Evolutionary conservation across 2,797 vertebrate genomes (phyloP).

Genomic region (Chromobotia macracanthus): DNA sequence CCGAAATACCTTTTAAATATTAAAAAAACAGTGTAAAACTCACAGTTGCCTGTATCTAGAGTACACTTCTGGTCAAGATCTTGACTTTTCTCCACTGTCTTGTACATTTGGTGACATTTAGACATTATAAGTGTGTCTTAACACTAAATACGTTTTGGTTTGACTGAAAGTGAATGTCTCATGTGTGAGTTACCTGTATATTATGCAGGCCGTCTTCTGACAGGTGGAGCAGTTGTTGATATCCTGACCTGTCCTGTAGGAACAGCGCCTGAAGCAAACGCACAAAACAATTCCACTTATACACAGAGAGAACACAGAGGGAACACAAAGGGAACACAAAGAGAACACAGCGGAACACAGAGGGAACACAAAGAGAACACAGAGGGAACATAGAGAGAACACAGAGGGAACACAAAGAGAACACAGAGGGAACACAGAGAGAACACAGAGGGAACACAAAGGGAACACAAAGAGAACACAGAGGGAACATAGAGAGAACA

Average conservation of each 20-base stretch:
- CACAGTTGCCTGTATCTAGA: too few species aligned
- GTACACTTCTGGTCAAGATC: too few species aligned
- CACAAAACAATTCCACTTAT: constrained; percentile 8
- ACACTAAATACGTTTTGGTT: neutral
- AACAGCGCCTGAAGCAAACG: constrained; percentile 85
- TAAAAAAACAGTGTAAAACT: too few species aligned
- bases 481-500: neutral
- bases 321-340: neutral
- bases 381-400: neutral
- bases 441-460: too few species aligned
- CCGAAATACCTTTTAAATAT: too few species aligned
- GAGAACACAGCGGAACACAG: neutral
- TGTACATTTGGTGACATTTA: too few species aligned
- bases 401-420: too few species aligned
- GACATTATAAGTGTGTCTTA: too few species aligned
- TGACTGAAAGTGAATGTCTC: constrained; percentile 31
- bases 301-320: neutral
- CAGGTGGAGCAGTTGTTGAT: constrained; percentile 97
- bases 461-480: too few species aligned
- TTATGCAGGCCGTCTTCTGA: constrained; percentile 98
- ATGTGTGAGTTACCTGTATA: constrained; percentile 88
- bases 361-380: too few species aligned
- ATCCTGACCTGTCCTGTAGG: constrained; percentile 97
- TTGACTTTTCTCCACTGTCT: too few species aligned
- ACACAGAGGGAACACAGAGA: neutral